Evolutionary conservation across 2,113 vertebrate genomes (phyloP), one percentile per base, ranked within the genome.

Genomic region (Anseranas semipalmata): DNA sequence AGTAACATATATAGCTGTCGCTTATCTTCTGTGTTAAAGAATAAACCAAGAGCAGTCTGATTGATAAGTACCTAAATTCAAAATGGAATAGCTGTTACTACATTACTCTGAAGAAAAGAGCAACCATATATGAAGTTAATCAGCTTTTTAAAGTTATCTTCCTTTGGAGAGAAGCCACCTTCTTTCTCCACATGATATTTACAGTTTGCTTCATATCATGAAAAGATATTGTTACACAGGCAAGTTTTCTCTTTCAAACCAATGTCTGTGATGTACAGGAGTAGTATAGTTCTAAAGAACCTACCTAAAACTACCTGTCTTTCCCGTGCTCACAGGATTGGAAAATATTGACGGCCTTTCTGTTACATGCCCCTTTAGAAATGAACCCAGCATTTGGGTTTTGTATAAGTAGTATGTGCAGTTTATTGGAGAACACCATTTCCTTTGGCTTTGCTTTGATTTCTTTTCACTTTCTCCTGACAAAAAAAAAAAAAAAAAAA

Each of bases 281-380:
- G 8, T 83, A 9, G 9, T 68, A 52, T 1, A 37, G 6, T 3
- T 9, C 28, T 67, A 37, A 62, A 35, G 4, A 7, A 41, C 12
- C 37, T 35, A 2, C 2, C 2, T 35, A 35, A 78, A 87, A 7
- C 35, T 10, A 9, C 13, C 6, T 21, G 18, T 14, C 4, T 56
- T 87, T 81, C 10, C 15, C 9, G 1, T 17, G 15, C 4, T 81
- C 4, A 48, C 8, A 53, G 15, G 3, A 1, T 5, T 71, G 7
- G 3, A 32, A 45, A 18, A 0, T 2, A 33, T 17, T 8, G 20
- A 21, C 5, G 18, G 2, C 2, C 13, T 79, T 79, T 60, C 33
- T 66, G 5, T 30, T 39, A 30, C 5, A 41, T 11, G 10, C 3
- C 12, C 9, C 4, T 5, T n/a, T 3, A 55, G 30, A 74, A 87